A percentile compares a stretch with the other conserved stretches of the same genome.
phyloP scores from a whole-genome alignment of 2,797 vertebrate species.

The Mionectes olivaceus region DNA sequence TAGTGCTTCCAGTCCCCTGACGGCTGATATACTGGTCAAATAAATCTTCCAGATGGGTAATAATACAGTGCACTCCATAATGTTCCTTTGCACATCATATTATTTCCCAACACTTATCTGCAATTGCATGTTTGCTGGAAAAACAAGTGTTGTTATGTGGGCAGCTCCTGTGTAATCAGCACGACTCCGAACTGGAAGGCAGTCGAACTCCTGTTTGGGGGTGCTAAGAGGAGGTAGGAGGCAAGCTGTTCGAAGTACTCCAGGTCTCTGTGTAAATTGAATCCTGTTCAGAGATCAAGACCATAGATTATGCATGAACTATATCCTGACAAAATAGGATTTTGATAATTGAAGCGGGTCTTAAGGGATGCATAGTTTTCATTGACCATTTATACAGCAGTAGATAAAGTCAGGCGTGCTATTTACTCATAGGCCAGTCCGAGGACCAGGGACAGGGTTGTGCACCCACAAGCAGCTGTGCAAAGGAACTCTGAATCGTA shows the following conservation, averaged over 20 bases:
- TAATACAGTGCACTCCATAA: background rate
- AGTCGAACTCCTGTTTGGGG: background rate
- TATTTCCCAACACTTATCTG: slow-evolving; percentile 18
- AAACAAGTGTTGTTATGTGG: background rate
- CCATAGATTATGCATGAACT: background rate
- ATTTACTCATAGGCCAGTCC: background rate
- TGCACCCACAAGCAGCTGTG: accelerated
- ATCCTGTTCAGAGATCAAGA: background rate
- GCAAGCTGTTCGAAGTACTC: background rate
- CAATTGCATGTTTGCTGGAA: background rate
- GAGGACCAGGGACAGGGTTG: background rate
- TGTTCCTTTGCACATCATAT: background rate
- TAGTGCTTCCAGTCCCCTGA: background rate
- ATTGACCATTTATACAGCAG: background rate
- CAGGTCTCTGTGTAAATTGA: background rate
- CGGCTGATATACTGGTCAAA: background rate
- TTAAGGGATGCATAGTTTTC: background rate
- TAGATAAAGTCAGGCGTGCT: background rate
- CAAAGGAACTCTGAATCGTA: background rate
- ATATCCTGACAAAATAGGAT: background rate
- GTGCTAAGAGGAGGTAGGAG: background rate
- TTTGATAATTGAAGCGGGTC: background rate
- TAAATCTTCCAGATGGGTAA: slow-evolving; percentile 44
- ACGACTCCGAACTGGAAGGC: background rate
- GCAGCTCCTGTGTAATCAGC: background rate